Conservation (phyloP, 2,797 vertebrate species). For the Karalla daura region DNA sequence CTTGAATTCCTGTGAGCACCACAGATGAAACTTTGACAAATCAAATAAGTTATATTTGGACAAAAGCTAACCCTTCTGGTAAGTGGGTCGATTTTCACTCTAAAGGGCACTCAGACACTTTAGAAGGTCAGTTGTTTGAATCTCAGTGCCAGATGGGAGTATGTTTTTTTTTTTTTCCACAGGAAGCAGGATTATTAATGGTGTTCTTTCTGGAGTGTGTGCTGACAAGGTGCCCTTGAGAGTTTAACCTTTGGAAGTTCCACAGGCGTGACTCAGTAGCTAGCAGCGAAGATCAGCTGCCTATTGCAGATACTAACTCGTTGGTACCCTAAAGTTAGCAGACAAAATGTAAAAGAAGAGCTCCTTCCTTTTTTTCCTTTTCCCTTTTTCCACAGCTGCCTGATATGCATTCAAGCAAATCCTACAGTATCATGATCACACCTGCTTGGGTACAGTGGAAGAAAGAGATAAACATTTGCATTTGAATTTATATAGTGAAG, state of each 20-base stretch:
- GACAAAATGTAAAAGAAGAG: slow-evolving; percentile 8
- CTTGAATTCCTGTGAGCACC: not conserved
- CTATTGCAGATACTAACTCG: too few relatives aligned
- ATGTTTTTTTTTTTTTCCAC: slow-evolving; percentile 8
- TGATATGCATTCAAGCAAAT: slow-evolving; percentile 19
- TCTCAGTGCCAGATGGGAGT: slow-evolving; percentile 6
- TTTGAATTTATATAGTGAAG: too few relatives aligned
- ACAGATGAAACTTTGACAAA: slow-evolving; percentile 17
- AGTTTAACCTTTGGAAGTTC: slow-evolving; percentile 35
- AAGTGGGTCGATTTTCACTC: not conserved
- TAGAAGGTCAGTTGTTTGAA: slow-evolving; percentile 24
- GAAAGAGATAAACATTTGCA: slow-evolving; percentile 37
- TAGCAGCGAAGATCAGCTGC: slow-evolving; percentile 14
- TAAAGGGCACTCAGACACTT: slow-evolving; percentile 5
- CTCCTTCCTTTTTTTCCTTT: slow-evolving; percentile 25
- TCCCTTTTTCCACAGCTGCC: slow-evolving; percentile 2
- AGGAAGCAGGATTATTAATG: slow-evolving; percentile 11
- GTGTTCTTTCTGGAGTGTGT: slow-evolving; percentile 8
- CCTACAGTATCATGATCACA: not conserved
- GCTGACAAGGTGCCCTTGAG: slow-evolving; percentile 46
- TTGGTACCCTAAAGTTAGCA: too few relatives aligned
- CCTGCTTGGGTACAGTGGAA: slow-evolving; percentile 22
- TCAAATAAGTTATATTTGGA: slow-evolving; percentile 1
- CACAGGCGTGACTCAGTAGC: slow-evolving; percentile 29
- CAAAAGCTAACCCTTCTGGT: slow-evolving; percentile 6